These are phyloP conservation scores for Mesorhabditis spiculigera DNA, from an alignment of 2,888 invertebrate species.

Conservation along the genomic window DNA sequence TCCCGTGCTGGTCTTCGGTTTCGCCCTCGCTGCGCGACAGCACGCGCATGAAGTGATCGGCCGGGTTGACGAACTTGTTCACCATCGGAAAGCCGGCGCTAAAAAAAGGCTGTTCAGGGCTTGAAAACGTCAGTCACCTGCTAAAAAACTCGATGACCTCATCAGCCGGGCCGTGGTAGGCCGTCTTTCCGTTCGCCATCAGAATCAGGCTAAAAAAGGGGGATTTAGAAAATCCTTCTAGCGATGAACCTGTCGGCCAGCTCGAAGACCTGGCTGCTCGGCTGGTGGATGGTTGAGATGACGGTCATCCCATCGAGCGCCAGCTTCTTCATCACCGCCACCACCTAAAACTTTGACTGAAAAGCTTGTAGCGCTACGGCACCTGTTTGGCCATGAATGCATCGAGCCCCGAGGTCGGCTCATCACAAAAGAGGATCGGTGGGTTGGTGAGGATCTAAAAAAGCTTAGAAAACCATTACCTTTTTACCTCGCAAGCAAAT, in stretches of 20 bases:
- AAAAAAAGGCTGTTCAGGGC: too few relatives aligned
- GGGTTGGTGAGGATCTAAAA: slow-evolving; percentile 42
- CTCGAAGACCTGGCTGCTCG: slow-evolving; percentile 80
- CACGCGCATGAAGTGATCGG: slow-evolving; percentile 57
- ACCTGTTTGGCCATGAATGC: slow-evolving; percentile 40
- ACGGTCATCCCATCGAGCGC: slow-evolving; percentile 76
- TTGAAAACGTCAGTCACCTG: neutral
- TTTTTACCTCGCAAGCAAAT: slow-evolving; percentile 82
- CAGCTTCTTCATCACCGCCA: slow-evolving; percentile 58
- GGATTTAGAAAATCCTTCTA: too few relatives aligned
- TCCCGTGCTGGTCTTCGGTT: slow-evolving; percentile 20
- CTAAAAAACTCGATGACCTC: slow-evolving; percentile 29
- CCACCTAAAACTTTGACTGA: slow-evolving; percentile 18
- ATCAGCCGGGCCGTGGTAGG: slow-evolving; percentile 36
- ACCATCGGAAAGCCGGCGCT: too few relatives aligned
- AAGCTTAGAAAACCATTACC: neutral
- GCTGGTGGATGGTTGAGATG: slow-evolving; percentile 88
- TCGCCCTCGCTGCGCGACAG: slow-evolving; percentile 26
- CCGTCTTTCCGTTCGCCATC: slow-evolving; percentile 32
- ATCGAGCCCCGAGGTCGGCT: slow-evolving; percentile 42
- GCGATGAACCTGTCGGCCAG: slow-evolving; percentile 72
- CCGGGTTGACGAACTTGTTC: slow-evolving; percentile 28
- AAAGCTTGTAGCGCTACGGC: neutral
- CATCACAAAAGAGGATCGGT: slow-evolving; percentile 42
- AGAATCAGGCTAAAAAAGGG: slow-evolving; percentile 30